These are phyloP conservation scores for Ormia ochracea DNA, from an alignment of 2,888 invertebrate genomes.

Conservation along the genomic window DNA sequence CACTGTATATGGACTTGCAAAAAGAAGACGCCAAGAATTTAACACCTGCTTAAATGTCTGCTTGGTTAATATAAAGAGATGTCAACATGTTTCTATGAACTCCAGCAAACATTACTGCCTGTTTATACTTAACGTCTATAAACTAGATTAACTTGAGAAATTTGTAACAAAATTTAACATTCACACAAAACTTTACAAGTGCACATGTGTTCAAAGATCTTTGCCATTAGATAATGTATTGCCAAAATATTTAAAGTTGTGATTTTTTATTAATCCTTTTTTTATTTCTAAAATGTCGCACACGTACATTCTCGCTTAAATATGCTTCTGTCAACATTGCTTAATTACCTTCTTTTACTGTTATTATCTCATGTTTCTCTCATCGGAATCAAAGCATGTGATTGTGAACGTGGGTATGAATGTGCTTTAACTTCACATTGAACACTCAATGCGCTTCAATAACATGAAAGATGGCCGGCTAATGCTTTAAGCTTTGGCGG, in stretches of 20 bases:
- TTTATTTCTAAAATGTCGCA: not conserved
- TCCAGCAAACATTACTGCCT: not conserved
- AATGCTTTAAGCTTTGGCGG: slow-evolving; percentile 47
- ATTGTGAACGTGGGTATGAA: no score
- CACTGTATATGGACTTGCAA: not conserved
- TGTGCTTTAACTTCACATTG: slow-evolving; percentile 45
- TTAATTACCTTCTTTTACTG: slow-evolving; percentile 49
- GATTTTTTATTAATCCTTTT: not conserved
- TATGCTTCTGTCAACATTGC: slow-evolving; percentile 13
- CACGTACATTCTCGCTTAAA: not conserved
- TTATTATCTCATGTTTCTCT: slow-evolving; percentile 23
- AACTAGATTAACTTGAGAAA: not conserved
- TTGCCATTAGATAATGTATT: not conserved
- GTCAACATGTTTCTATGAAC: slow-evolving; percentile 32
- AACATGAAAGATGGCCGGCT: slow-evolving; percentile 9
- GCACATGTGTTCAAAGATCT: not conserved
- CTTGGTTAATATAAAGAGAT: slow-evolving; percentile 45
- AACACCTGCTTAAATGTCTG: slow-evolving; percentile 57
- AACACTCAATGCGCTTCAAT: not conserved
- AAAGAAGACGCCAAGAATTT: slow-evolving; percentile 44
- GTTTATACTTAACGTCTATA: not conserved
- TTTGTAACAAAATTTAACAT: slow-evolving; percentile 1
- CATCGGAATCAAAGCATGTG: not conserved
- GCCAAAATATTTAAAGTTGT: not conserved
- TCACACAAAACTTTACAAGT: not conserved